phyloP scores from a whole-genome alignment of 2,113 vertebrate species.

The Mesitornis unicolor region DNA sequence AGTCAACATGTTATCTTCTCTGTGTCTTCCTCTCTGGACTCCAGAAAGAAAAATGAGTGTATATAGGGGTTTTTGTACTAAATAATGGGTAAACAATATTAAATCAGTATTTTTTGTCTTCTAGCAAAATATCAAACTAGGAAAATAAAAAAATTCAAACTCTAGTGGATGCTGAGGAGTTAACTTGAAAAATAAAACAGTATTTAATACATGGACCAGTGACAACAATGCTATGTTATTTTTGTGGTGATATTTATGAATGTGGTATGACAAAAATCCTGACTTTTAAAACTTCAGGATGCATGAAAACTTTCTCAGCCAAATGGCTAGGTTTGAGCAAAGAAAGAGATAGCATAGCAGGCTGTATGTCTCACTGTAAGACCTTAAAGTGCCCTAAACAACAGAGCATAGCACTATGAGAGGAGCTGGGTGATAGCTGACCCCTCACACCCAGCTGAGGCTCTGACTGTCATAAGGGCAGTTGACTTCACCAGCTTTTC shows the following conservation, averaged over 20 bases:
- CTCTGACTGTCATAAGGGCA: too few species aligned
- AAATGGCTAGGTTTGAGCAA: background rate
- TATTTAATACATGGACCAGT: background rate
- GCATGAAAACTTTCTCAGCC: background rate
- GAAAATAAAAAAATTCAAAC: background rate
- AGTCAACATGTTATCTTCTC: background rate
- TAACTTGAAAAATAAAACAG: background rate
- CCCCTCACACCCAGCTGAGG: fast-evolving
- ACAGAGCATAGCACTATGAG: background rate
- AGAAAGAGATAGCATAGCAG: background rate
- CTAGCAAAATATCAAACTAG: background rate
- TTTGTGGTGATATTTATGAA: background rate
- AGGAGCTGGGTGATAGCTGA: fast-evolving
- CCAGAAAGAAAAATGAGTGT: conserved; percentile 17
- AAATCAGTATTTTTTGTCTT: background rate
- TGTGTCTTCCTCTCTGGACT: background rate
- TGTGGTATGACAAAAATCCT: background rate
- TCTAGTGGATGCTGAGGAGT: background rate
- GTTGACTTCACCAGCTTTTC: too few species aligned
- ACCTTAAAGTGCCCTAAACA: background rate
- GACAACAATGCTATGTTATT: background rate
- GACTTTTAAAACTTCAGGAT: background rate
- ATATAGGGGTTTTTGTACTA: background rate
- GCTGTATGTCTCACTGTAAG: background rate
- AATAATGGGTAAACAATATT: conserved; percentile 21